Conservation (phyloP, 64 coral and sea anemone genomes). For the Orbicella faveolata region DNA sequence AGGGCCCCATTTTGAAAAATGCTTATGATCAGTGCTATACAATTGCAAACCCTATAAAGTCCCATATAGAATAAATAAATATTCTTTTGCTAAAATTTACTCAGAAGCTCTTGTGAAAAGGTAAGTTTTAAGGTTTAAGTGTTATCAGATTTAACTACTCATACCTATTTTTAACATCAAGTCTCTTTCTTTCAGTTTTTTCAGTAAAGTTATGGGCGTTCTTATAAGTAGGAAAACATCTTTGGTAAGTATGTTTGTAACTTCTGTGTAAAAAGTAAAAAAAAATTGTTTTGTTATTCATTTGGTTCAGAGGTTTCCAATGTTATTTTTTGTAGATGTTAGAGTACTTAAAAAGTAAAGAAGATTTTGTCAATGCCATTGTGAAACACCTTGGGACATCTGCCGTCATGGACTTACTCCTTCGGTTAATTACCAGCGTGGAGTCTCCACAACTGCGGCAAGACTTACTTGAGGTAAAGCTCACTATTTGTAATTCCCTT, state of each 20-base stretch:
- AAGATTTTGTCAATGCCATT: constrained; percentile 89
- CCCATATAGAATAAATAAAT: no score
- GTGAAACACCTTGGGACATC: constrained; percentile 95
- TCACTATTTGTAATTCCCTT: neutral
- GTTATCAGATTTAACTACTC: neutral
- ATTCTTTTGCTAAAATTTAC: no score
- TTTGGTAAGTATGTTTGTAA: constrained; percentile 53
- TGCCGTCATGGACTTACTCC: constrained; percentile 95
- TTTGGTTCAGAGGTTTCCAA: neutral
- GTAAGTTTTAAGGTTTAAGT: no score
- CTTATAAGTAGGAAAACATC: constrained; percentile 90
- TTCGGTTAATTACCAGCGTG: constrained; percentile 90
- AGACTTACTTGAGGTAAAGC: constrained; percentile 87
- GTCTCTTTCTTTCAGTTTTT: constrained; percentile 67
- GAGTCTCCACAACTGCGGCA: constrained; percentile 84
- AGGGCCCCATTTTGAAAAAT: no score
- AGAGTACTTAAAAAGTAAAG: constrained; percentile 96
- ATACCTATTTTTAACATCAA: neutral
- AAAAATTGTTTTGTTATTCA: no score
- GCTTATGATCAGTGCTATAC: neutral
- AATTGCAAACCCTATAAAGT: no score
- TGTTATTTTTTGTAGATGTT: constrained; percentile 69
- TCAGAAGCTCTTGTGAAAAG: no score
- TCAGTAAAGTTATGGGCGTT: constrained; percentile 90
- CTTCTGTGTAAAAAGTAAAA: neutral